Evolutionary conservation across 2,113 vertebrate species (phyloP).

Genomic region (Camelus dromedarius): DNA sequence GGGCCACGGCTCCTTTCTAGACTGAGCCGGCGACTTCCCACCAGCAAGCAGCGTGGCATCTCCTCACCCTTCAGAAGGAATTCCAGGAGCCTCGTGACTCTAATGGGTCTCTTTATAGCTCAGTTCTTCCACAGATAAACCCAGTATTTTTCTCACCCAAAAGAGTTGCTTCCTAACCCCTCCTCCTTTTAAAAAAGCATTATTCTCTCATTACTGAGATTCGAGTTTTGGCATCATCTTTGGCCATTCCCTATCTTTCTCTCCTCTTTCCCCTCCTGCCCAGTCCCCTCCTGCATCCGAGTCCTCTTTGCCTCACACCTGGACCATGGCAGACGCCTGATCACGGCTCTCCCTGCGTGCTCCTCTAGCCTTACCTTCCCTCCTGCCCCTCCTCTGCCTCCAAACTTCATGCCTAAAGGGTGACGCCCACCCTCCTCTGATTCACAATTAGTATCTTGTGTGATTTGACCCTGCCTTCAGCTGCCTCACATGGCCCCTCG

Average conservation of each 20-base stretch:
- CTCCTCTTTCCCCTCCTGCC: neutral
- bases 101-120: neutral
- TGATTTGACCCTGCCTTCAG: neutral
- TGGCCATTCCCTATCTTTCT: neutral
- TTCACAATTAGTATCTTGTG: neutral
- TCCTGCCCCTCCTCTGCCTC: neutral
- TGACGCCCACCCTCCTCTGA: neutral
- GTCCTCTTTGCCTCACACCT: neutral
- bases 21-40: neutral
- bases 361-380: neutral
- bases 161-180: neutral
- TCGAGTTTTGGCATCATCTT: neutral
- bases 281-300: neutral
- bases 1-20: neutral
- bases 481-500: neutral
- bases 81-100: neutral
- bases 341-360: rapidly evolving
- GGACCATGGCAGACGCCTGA: neutral
- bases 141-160: neutral
- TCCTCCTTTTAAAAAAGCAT: neutral
- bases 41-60: neutral
- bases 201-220: neutral
- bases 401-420: neutral
- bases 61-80: neutral
- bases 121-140: neutral